A percentile compares a stretch with the other conserved stretches of the same genome.
Conservation (phyloP, 2,113 vertebrate species). For the Poeciliopsis prolifica region DNA sequence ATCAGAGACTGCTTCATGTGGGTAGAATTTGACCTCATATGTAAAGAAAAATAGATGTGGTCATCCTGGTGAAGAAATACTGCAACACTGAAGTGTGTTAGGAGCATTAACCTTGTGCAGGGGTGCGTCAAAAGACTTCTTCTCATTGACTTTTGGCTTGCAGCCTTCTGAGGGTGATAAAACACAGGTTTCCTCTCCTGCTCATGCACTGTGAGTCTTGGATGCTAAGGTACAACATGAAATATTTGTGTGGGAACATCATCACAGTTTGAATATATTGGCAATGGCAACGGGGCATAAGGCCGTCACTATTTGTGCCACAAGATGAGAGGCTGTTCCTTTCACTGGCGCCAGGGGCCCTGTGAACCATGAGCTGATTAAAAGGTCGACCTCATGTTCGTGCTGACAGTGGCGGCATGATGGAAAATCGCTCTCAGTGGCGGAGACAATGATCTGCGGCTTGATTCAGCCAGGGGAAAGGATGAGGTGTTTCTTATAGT, state of each 20-base stretch:
- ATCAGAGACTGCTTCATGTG: constrained; percentile 41
- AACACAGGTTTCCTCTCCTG: constrained; percentile 77
- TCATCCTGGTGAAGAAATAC: constrained; percentile 54
- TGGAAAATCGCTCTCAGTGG: constrained; percentile 49
- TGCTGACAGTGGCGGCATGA: constrained; percentile 55
- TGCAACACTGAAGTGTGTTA: constrained; percentile 63
- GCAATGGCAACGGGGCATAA: constrained; percentile 74
- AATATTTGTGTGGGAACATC: constrained; percentile 81
- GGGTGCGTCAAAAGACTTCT: constrained; percentile 56
- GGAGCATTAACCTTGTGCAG: constrained; percentile 55
- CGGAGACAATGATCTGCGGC: constrained; percentile 49
- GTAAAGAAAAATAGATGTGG: constrained; percentile 11
- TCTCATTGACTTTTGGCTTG: constrained; percentile 54
- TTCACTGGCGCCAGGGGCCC: constrained; percentile 69
- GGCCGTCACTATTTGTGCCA: constrained; percentile 78
- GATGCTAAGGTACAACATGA: constrained; percentile 67
- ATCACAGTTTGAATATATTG: constrained; percentile 72
- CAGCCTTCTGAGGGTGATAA: constrained; percentile 71
- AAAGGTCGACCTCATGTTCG: constrained; percentile 48
- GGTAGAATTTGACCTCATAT: constrained; percentile 22
- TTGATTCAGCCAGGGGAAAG: constrained; percentile 33
- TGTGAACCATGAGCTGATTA: constrained; percentile 57
- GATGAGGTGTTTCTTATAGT: constrained; percentile 39
- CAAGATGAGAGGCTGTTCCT: constrained; percentile 73
- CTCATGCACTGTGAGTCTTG: constrained; percentile 76